Evolutionary conservation across 1,140 invertebrate species (phyloP).

Genomic region (Rhagoletis pomonella): DNA sequence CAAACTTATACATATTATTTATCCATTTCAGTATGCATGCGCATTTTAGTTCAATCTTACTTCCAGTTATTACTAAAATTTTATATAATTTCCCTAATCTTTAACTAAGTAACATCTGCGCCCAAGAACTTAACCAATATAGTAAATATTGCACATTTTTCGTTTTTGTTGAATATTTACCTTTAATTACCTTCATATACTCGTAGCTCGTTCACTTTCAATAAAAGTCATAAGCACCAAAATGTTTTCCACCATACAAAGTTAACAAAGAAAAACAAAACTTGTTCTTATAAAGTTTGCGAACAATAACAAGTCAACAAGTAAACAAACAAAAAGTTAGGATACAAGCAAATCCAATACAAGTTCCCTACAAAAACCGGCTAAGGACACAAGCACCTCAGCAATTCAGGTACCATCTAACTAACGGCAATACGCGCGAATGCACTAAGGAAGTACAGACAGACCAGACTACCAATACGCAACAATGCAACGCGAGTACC

Average conservation of each 20-base stretch:
- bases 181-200: neutral
- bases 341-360: neutral
- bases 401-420: neutral
- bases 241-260: neutral
- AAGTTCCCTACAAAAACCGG: slow-evolving; percentile 22
- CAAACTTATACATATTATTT: too few relatives aligned
- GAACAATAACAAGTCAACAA: slow-evolving; percentile 27
- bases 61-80: too few relatives aligned
- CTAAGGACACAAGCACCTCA: slow-evolving; percentile 8
- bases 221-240: neutral
- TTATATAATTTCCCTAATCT: too few relatives aligned
- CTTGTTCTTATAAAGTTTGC: neutral
- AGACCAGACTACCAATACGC: neutral
- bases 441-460: neutral
- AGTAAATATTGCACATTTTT: too few relatives aligned
- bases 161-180: neutral
- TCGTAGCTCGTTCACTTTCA: neutral
- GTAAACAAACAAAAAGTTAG: neutral
- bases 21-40: too few relatives aligned
- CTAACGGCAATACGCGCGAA: neutral
- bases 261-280: slow-evolving; percentile 5
- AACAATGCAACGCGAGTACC: slow-evolving; percentile 54
- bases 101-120: too few relatives aligned
- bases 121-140: too few relatives aligned
- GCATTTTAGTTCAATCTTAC: too few relatives aligned